Percentiles rank a stretch among this genome's conserved stretches.
phyloP scores from a whole-genome alignment of 2,113 vertebrate species.

The Bucco capensis region DNA sequence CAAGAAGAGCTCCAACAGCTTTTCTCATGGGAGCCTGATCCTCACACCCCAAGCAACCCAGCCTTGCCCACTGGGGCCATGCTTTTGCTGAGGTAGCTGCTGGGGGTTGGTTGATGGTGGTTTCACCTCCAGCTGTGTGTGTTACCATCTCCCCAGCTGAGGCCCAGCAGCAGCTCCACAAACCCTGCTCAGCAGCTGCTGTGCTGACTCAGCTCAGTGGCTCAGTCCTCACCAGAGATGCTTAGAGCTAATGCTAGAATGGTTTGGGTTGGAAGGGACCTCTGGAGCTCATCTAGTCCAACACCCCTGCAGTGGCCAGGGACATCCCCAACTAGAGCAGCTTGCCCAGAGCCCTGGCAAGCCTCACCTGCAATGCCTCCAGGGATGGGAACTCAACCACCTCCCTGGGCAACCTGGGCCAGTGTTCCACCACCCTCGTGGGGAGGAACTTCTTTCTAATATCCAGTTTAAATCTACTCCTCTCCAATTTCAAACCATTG shows the following conservation, averaged over 20 bases:
- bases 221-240: not conserved
- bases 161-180: not conserved
- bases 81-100: not conserved
- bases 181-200: not conserved
- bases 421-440: too few relatives aligned
- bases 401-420: too few relatives aligned
- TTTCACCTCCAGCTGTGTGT: not conserved
- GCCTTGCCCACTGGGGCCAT: not conserved
- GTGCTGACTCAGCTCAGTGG: not conserved
- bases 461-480: too few relatives aligned
- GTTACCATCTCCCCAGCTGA: not conserved
- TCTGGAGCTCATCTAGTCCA: too few relatives aligned
- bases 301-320: too few relatives aligned
- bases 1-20: not conserved
- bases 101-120: not conserved
- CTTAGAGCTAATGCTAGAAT: not conserved
- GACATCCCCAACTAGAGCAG: too few relatives aligned
- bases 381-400: too few relatives aligned
- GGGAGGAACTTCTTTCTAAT: too few relatives aligned
- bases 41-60: not conserved
- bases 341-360: too few relatives aligned
- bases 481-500: too few relatives aligned
- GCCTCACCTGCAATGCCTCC: too few relatives aligned
- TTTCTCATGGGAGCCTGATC: not conserved
- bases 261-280: too few relatives aligned